Evolutionary conservation across 2,797 vertebrate species (phyloP), one percentile per base, ranked within the genome.

Genomic region (Acanthurus tractus): DNA sequence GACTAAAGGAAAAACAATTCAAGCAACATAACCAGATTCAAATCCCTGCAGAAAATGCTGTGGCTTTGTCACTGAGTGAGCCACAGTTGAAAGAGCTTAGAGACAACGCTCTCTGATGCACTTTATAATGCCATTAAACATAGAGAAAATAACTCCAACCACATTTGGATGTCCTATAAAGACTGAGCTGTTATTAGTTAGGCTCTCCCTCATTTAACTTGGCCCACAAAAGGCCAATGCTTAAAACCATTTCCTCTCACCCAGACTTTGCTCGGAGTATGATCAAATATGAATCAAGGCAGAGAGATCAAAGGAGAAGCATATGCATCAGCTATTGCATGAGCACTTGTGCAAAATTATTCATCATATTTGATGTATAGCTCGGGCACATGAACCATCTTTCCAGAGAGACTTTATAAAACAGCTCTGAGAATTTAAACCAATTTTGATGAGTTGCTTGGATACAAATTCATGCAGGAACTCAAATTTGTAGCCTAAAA

Each of bases 211-310:
- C 70, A 66, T 88, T 89, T 77, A 76, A 71, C 61, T 76, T 74
- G 45, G 70, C 40, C 57, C 62, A 83, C 71, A 61, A 54, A 75
- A 36, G 64, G 36, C 64, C 70, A 45, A 7, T 11, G 6, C 63
- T 73, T 57, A 38, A 81, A 78, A 64, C 4, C 40, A 23, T 58
- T 74, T 45, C 29, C 52, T 63, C 73, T 75, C 62, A 54, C 36
- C 59, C 22, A n/a, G 29, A 54, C 77, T 70, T 66, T 46, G 53
- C 70, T 57, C 68, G 65, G 70, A 83, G 62, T 48, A 48, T 79
- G 56, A 88, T 91, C 66, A 90, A 89, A 88, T 85, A 87, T 81
- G 62, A 87, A 90, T 86, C 79, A 79, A 81, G 62, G 85, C 73
- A 53, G 54, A 12, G 20, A 77, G 65, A 86, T 90, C 85, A 89